A percentile compares a stretch with the other conserved stretches of the same genome.
These are phyloP conservation scores for Zaprionus lachaisei DNA, from an alignment of 1,140 invertebrate species.

Conservation along the genomic window DNA sequence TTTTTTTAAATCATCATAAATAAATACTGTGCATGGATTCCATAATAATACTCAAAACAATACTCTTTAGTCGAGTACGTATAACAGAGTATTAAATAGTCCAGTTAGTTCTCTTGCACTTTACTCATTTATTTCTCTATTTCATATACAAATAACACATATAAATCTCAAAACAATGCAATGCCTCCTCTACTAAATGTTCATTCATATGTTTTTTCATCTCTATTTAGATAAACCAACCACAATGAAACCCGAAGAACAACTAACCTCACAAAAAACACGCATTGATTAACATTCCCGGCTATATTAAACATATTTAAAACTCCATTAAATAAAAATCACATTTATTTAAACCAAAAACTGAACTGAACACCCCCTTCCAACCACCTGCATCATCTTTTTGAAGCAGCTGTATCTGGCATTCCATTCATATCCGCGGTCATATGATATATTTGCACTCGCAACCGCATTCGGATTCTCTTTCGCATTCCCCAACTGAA, in stretches of 20 bases:
- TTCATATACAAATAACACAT: too few species aligned
- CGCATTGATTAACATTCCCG: neutral
- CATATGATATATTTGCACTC: constrained; percentile 30
- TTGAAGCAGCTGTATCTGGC: neutral
- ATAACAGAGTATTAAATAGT: too few species aligned
- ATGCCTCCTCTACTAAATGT: neutral
- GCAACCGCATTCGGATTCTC: constrained; percentile 15
- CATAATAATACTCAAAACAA: too few species aligned
- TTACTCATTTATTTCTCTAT: too few species aligned
- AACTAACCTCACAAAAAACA: neutral
- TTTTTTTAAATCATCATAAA: too few species aligned
- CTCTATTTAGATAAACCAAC: neutral
- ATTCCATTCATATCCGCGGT: constrained; percentile 1
- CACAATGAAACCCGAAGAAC: neutral
- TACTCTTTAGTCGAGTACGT: too few species aligned
- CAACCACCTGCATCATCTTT: too few species aligned
- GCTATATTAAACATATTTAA: constrained; percentile 9
- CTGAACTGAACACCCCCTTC: too few species aligned
- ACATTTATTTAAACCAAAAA: neutral
- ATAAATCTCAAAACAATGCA: neutral
- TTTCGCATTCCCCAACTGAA: neutral
- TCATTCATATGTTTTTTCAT: neutral
- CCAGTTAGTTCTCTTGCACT: too few species aligned
- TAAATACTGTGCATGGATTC: too few species aligned
- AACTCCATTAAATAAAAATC: neutral